Evolutionary conservation across 2,888 invertebrate species (phyloP), one percentile per base, ranked within the genome.

Genomic region (Mallateleia sp.): DNA sequence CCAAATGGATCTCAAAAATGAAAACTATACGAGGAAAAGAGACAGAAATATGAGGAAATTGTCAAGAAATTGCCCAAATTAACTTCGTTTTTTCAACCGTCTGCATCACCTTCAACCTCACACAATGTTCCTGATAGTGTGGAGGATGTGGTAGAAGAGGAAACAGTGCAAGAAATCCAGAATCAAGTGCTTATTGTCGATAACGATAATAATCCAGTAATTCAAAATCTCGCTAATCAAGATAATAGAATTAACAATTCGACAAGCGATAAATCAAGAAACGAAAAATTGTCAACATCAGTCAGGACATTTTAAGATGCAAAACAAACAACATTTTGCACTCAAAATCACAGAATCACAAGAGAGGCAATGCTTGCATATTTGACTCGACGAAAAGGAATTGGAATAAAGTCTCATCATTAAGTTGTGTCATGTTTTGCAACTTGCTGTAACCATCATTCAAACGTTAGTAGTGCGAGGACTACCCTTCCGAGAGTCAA

Each of bases 241-340:
- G 11, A 56, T 60, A 72, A 72, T 47, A 45, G 60, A 72, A 15
- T 14, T 47, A 72, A 58, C 20, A 60, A 60, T 72, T 22, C 72
- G 58, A 54, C 60, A 6, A 72, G 15, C 45, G 71, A 56, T 85
- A 45, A 38, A 47, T 28, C 47, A 75, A 54, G 85, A 80, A 7
- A 75, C 71, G 11, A 18, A 66, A 38, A 47, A 34, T 64, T 81
- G 71, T 84, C 87, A 87, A 52, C 60, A 87, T 64, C 79, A 67
- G 42, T 34, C 32, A 28, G 72, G 86, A 66, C 28, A 24, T 87
- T 67, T 50, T 25, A 82, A 18, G 60, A 67, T 58, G 50, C 52
- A n/a, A 82, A 84, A 45, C 28, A 72, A 79, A 62, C 64, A 25
- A 83, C 75, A 84, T 87, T 54, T 84, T 84, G 79, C 32, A 71